phyloP scores from a whole-genome alignment of 2,888 invertebrate genomes.

The Erynnis tages region DNA sequence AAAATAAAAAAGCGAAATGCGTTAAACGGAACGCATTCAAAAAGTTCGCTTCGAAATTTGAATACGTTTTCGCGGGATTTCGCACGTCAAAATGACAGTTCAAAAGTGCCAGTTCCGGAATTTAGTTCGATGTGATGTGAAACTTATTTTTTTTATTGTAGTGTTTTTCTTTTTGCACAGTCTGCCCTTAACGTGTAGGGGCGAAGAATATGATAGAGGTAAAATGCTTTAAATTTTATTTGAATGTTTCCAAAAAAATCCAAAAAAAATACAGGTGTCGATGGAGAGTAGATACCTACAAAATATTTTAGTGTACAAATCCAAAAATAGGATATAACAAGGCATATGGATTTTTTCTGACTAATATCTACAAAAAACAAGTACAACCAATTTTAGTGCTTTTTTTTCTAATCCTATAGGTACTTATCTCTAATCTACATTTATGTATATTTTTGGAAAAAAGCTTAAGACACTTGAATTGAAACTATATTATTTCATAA shows the following conservation, averaged over 20 bases:
- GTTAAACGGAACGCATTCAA: slow-evolving; percentile 27
- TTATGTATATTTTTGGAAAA: no score
- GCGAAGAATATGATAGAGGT: slow-evolving; percentile 63
- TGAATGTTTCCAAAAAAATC: neutral
- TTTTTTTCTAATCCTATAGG: no score
- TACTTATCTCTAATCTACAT: no score
- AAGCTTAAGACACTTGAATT: no score
- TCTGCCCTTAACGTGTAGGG: slow-evolving; percentile 52
- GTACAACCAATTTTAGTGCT: no score
- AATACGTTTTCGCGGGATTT: slow-evolving; percentile 54
- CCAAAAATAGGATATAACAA: no score
- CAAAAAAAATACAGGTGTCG: no score
- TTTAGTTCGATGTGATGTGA: slow-evolving; percentile 64
- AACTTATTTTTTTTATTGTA: slow-evolving; percentile 55
- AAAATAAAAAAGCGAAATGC: slow-evolving; percentile 30
- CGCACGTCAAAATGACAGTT: slow-evolving; percentile 70
- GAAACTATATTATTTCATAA: no score
- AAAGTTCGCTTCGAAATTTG: slow-evolving; percentile 37
- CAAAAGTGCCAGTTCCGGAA: slow-evolving; percentile 61
- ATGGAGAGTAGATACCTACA: no score
- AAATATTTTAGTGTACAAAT: no score
- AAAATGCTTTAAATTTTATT: slow-evolving; percentile 28
- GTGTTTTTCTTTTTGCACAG: slow-evolving; percentile 66
- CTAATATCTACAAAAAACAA: no score
- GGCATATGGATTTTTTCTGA: no score